Conservation (phyloP, 2,797 vertebrate species). For the Xiphophorus birchmanni region DNA sequence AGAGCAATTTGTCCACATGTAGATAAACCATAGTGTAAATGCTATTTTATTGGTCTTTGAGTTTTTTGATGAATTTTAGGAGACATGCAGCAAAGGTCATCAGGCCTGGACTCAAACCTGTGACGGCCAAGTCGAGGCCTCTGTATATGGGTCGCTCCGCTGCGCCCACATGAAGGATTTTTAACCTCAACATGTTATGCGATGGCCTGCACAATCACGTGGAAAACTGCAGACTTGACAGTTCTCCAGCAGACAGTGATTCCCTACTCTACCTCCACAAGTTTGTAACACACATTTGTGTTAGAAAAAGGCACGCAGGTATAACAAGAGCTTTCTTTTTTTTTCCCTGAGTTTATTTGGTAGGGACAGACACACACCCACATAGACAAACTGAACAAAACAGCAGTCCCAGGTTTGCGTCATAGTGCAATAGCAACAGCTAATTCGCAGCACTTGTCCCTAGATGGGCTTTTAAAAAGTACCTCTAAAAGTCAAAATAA, state of each 20-base stretch:
- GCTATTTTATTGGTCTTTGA: not conserved
- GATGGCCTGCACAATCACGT: not conserved
- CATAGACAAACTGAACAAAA: too few relatives aligned
- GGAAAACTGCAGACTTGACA: not conserved
- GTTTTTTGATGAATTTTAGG: not conserved
- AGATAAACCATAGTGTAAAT: not conserved
- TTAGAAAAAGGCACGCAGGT: not conserved
- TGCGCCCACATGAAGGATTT: not conserved
- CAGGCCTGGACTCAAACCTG: too few relatives aligned
- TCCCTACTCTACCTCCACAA: not conserved
- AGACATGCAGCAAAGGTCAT: not conserved
- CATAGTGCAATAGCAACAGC: too few relatives aligned
- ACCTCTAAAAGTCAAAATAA: too few relatives aligned
- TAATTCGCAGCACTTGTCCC: too few relatives aligned
- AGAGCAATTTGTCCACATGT: not conserved
- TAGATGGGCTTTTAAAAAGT: too few relatives aligned
- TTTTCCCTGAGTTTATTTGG: too few relatives aligned
- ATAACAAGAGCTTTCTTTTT: not conserved
- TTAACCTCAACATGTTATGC: not conserved
- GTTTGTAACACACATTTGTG: not conserved
- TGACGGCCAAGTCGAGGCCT: too few relatives aligned
- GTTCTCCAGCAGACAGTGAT: not conserved
- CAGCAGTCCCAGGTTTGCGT: too few relatives aligned
- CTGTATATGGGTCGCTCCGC: too few relatives aligned
- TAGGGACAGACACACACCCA: too few relatives aligned